Evolutionary conservation across 2,888 invertebrate genomes (phyloP).

Genomic region (Drosophila hamatofila): DNA sequence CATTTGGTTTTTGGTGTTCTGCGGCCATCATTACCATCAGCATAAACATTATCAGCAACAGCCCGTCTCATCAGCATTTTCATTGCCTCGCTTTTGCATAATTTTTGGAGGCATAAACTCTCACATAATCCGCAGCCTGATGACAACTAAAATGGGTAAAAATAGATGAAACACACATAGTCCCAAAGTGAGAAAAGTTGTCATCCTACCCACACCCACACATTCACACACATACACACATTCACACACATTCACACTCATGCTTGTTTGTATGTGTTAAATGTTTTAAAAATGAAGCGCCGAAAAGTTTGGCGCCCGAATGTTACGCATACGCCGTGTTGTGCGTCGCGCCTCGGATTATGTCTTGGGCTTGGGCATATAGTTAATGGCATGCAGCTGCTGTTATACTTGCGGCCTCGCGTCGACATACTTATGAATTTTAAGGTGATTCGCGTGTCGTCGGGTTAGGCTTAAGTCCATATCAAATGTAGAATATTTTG

Average conservation of each 20-base stretch:
- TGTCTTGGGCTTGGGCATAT: conserved; percentile 46
- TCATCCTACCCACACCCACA: conserved; percentile 1
- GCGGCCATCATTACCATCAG: conserved; percentile 44
- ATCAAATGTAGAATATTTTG: conserved; percentile 26
- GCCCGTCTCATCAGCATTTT: conserved; percentile 42
- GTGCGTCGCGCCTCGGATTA: conserved; percentile 47
- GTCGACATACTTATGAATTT: conserved; percentile 75
- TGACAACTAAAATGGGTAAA: conserved; percentile 63
- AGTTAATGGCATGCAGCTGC: conserved; percentile 78
- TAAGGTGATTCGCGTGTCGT: conserved; percentile 73
- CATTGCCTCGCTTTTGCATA: conserved; percentile 63
- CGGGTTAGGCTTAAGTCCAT: conserved; percentile 38
- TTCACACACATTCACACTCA: neutral
- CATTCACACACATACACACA: conserved; percentile 6
- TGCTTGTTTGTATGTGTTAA: conserved; percentile 41
- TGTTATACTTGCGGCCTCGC: conserved; percentile 41
- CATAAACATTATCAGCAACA: conserved; percentile 44
- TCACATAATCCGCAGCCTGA: conserved; percentile 70
- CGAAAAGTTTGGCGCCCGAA: conserved; percentile 60
- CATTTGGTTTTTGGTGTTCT: conserved; percentile 24
- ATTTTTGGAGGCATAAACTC: conserved; percentile 72
- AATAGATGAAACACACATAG: conserved; percentile 20
- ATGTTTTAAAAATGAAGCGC: conserved; percentile 73
- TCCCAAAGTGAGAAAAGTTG: conserved; percentile 55
- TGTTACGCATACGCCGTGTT: conserved; percentile 68